Conservation (phyloP, 2,113 vertebrate genomes). For the Uria aalge region DNA sequence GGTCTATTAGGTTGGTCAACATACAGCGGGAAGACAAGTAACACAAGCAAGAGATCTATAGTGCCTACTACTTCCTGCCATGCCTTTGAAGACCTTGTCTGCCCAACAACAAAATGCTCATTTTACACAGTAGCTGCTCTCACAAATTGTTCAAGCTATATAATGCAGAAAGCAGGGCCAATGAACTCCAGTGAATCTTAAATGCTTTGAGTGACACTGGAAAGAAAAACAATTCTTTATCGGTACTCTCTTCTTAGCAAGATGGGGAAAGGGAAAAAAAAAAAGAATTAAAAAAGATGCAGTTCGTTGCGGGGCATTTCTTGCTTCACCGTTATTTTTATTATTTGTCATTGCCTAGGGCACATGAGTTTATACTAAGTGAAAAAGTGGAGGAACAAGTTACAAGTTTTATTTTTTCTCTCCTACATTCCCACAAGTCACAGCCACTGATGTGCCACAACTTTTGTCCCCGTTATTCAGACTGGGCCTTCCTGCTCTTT, state of each 20-base stretch:
- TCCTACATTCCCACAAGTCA: neutral
- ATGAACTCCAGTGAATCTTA: neutral
- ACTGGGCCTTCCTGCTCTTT: neutral
- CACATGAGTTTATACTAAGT: neutral
- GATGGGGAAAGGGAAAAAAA: neutral
- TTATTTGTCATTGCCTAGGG: neutral
- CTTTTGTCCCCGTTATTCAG: neutral
- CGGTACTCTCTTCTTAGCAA: neutral
- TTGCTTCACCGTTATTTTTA: neutral
- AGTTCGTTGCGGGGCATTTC: neutral
- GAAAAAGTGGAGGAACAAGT: neutral
- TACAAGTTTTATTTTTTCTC: neutral
- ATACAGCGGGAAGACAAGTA: fast-evolving
- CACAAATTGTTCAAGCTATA: neutral
- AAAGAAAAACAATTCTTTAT: neutral
- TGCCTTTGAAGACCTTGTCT: neutral
- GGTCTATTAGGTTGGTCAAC: fast-evolving
- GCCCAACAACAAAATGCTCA: neutral
- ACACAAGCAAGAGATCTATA: neutral
- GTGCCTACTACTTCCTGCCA: neutral
- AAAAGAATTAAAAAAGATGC: neutral
- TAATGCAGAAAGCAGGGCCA: neutral
- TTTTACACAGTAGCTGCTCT: neutral
- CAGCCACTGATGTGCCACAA: neutral
- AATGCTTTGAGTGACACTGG: neutral